phyloP scores from a whole-genome alignment of 2,888 invertebrate species.

The Acleris laterana region DNA sequence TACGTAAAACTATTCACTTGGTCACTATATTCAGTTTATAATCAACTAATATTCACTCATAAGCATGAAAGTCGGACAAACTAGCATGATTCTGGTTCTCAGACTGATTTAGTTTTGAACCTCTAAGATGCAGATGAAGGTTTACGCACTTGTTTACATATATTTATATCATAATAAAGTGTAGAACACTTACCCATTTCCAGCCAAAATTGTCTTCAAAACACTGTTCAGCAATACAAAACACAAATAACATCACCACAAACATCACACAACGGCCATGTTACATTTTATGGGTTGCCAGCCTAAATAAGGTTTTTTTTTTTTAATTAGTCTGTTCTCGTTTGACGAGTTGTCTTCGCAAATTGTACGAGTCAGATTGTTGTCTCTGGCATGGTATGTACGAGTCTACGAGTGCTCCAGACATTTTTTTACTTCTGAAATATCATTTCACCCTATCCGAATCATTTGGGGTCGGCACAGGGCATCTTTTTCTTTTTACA shows the following conservation, averaged over 20 bases:
- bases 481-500: too few relatives aligned
- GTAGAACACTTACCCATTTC: slow-evolving; percentile 69
- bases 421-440: too few relatives aligned
- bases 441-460: too few relatives aligned
- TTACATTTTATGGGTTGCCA: slow-evolving; percentile 52
- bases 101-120: neutral
- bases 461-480: too few relatives aligned
- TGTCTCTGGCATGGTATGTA: too few relatives aligned
- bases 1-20: too few relatives aligned
- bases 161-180: neutral
- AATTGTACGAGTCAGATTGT: too few relatives aligned
- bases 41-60: neutral
- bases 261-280: slow-evolving; percentile 76
- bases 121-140: neutral
- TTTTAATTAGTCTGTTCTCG: slow-evolving; percentile 3
- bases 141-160: neutral
- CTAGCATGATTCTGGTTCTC: slow-evolving; percentile 14
- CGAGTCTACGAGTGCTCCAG: too few relatives aligned
- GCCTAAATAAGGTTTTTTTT: slow-evolving; percentile 24
- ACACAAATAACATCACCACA: slow-evolving; percentile 72
- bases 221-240: slow-evolving; percentile 55
- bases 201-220: slow-evolving; percentile 49
- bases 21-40: neutral
- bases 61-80: slow-evolving; percentile 13
- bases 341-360: neutral